Evolutionary conservation across 2,797 vertebrate species (phyloP).

Genomic region (Parauchenoglanis punctatus): DNA sequence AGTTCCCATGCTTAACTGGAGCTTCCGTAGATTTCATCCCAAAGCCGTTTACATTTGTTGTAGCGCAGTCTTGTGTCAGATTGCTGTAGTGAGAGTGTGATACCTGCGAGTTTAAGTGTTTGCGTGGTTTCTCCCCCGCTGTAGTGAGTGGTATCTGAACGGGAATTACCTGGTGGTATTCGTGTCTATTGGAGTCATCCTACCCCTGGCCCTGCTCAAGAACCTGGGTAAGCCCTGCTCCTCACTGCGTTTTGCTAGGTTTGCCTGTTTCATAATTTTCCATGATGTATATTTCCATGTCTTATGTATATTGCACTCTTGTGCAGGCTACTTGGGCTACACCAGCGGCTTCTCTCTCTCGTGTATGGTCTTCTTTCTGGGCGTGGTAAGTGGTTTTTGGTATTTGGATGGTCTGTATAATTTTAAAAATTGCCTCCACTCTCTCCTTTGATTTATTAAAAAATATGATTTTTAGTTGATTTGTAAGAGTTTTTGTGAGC

Average conservation of each 20-base stretch:
- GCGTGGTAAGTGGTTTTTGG: constrained; percentile 80
- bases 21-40: background rate
- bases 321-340: constrained; percentile 94
- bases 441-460: background rate
- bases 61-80: background rate
- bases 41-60: background rate
- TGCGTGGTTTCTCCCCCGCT: constrained; percentile 36
- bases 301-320: background rate
- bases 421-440: no score
- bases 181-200: constrained; percentile 89
- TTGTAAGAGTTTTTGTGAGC: background rate
- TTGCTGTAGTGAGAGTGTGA: background rate
- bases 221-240: constrained; percentile 83
- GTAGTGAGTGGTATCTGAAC: constrained; percentile 94
- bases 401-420: no score
- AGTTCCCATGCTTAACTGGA: background rate
- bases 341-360: constrained; percentile 95
- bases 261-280: background rate
- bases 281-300: background rate
- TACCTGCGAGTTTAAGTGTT: background rate
- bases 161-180: constrained; percentile 95
- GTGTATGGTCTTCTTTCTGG: constrained; percentile 97
- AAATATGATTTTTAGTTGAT: background rate
- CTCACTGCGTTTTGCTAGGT: constrained; percentile 4
- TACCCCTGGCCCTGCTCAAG: constrained; percentile 93